A percentile compares a stretch with the other conserved stretches of the same genome.
These are phyloP conservation scores for Loris lydekkerianus DNA, from an alignment of 2,797 vertebrate genomes.

Conservation along the genomic window DNA sequence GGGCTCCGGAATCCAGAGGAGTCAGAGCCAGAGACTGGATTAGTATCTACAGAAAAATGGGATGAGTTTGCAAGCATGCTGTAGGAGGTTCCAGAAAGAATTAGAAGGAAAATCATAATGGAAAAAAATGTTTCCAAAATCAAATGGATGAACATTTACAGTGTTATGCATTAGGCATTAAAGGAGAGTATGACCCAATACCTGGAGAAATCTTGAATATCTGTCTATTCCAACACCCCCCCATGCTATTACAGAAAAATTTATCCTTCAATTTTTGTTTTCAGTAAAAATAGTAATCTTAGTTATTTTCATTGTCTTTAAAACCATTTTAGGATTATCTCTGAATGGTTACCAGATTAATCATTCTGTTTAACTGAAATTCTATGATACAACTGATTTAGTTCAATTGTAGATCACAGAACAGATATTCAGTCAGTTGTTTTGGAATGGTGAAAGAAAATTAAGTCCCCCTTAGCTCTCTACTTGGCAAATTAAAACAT, in stretches of 20 bases:
- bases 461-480: neutral
- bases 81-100: neutral
- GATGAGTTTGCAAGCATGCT: neutral
- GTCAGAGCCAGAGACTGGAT: neutral
- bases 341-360: neutral
- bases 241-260: neutral
- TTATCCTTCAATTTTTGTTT: neutral
- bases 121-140: neutral
- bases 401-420: neutral
- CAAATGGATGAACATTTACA: neutral
- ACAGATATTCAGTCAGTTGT: neutral
- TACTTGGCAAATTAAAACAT: conserved; percentile 7
- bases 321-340: conserved; percentile 5
- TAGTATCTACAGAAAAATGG: too few species aligned
- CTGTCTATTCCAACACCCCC: neutral
- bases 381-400: neutral
- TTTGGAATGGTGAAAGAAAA: neutral
- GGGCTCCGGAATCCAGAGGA: neutral
- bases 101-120: neutral
- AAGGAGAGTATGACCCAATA: neutral
- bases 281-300: neutral
- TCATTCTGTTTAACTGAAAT: neutral
- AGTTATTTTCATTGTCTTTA: neutral
- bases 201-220: neutral
- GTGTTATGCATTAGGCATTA: neutral